Evolutionary conservation across 2,888 invertebrate genomes (phyloP).

Genomic region (Leptinotarsa haldemani): DNA sequence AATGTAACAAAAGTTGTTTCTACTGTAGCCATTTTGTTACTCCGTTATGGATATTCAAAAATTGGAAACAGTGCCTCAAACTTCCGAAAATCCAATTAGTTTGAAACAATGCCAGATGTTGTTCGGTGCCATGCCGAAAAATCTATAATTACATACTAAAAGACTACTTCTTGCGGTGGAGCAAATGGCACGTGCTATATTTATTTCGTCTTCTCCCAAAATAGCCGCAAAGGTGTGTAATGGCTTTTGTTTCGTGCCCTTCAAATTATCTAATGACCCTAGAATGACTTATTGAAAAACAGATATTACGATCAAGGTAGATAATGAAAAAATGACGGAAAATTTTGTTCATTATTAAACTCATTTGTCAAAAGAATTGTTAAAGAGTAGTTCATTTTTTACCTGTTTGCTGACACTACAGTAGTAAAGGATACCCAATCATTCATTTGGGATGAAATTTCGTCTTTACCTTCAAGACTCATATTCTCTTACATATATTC

Average conservation of each 20-base stretch:
- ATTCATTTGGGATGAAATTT: too few relatives aligned
- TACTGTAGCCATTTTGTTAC: slow-evolving; percentile 1
- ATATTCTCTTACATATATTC: too few relatives aligned
- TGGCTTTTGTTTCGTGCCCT: slow-evolving; percentile 40
- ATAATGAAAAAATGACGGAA: neutral
- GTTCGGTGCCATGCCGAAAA: slow-evolving; percentile 50
- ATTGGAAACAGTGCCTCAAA: slow-evolving; percentile 24
- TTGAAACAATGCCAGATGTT: slow-evolving; percentile 58
- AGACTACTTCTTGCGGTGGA: slow-evolving; percentile 42
- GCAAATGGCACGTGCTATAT: slow-evolving; percentile 54
- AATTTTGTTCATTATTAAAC: neutral
- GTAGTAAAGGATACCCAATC: too few relatives aligned
- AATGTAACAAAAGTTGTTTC: neutral
- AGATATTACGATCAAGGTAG: slow-evolving; percentile 1
- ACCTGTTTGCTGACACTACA: too few relatives aligned
- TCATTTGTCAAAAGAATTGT: neutral
- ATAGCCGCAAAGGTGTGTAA: slow-evolving; percentile 43
- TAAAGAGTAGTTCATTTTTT: too few relatives aligned
- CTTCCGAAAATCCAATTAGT: slow-evolving; percentile 45
- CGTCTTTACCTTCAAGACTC: too few relatives aligned
- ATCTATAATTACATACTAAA: slow-evolving; percentile 56
- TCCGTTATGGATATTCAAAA: slow-evolving; percentile 10
- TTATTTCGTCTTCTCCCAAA: slow-evolving; percentile 40
- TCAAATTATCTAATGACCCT: slow-evolving; percentile 39
- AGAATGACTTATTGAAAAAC: slow-evolving; percentile 38